Percentiles rank a stretch among this genome's conserved stretches.
phyloP scores from a whole-genome alignment of 2,888 invertebrate species.

The Orthonychiurus folsomi region DNA sequence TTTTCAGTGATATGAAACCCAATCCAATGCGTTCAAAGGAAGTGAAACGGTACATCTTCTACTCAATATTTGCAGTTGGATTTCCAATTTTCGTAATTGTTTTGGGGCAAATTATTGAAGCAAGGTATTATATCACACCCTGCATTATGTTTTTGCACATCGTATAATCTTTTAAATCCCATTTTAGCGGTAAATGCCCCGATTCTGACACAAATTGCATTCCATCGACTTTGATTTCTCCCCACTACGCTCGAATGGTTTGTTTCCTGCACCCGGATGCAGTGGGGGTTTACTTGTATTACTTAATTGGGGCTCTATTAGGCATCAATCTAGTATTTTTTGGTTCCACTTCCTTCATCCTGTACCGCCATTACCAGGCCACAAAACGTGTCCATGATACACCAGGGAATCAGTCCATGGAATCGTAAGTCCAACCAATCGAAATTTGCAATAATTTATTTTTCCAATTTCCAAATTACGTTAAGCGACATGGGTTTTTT shows the following conservation, averaged over 20 bases:
- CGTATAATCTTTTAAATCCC: too few relatives aligned
- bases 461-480: too few relatives aligned
- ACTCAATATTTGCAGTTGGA: constrained; percentile 4
- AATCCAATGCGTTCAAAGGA: constrained; percentile 5
- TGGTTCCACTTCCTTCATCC: constrained; percentile 1
- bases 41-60: neutral
- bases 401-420: constrained; percentile 1
- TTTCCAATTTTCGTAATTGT: constrained; percentile 2
- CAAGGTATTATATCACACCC: neutral
- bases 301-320: neutral
- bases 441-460: neutral
- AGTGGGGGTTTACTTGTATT: constrained; percentile 2
- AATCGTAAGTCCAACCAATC: constrained; percentile 4
- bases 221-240: neutral
- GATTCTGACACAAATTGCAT: neutral
- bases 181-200: too few relatives aligned
- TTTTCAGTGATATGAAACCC: constrained; percentile 5
- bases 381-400: constrained; percentile 7
- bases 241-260: neutral
- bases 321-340: constrained; percentile 8
- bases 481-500: too few relatives aligned
- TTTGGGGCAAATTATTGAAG: neutral
- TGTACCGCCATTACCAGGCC: constrained; percentile 4
- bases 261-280: constrained; percentile 4
- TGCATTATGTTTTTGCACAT: neutral